Conservation (phyloP, 1,140 invertebrate species). For the Polyergus mexicanus region DNA sequence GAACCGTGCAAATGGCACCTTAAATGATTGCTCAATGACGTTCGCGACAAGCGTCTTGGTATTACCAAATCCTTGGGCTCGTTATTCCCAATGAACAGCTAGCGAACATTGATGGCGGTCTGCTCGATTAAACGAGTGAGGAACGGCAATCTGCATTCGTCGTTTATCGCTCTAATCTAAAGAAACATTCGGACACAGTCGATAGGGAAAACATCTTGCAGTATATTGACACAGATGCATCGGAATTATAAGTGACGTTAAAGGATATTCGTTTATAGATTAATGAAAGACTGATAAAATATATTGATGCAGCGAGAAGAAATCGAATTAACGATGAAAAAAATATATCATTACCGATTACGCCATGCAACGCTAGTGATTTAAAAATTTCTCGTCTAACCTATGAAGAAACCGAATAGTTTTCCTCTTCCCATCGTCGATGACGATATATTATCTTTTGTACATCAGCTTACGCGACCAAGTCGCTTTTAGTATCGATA, state of each 20-base stretch:
- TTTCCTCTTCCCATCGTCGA: neutral
- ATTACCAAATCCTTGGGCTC: constrained; percentile 20
- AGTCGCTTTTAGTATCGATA: neutral
- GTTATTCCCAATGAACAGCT: constrained; percentile 42
- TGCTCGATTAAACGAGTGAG: constrained; percentile 57
- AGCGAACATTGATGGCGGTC: constrained; percentile 45
- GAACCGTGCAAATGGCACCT: neutral
- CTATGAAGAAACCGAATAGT: neutral
- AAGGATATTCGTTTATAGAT: constrained; percentile 53
- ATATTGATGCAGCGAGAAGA: neutral
- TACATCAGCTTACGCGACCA: neutral
- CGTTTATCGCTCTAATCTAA: constrained; percentile 62
- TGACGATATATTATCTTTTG: neutral
- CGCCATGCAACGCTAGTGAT: neutral
- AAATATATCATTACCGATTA: constrained; percentile 20
- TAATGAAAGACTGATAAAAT: constrained; percentile 43
- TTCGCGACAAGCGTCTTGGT: neutral
- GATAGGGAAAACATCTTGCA: constrained; percentile 67
- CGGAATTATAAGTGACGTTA: constrained; percentile 59
- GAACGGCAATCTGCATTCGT: constrained; percentile 59
- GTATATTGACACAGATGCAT: constrained; percentile 73
- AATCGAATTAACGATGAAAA: constrained; percentile 52
- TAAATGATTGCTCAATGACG: neutral
- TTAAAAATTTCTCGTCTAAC: constrained; percentile 6
- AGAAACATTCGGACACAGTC: constrained; percentile 11